Evolutionary conservation across 2,888 invertebrate genomes (phyloP), one percentile per base, ranked within the genome.

Genomic region (Pinctada fucata): DNA sequence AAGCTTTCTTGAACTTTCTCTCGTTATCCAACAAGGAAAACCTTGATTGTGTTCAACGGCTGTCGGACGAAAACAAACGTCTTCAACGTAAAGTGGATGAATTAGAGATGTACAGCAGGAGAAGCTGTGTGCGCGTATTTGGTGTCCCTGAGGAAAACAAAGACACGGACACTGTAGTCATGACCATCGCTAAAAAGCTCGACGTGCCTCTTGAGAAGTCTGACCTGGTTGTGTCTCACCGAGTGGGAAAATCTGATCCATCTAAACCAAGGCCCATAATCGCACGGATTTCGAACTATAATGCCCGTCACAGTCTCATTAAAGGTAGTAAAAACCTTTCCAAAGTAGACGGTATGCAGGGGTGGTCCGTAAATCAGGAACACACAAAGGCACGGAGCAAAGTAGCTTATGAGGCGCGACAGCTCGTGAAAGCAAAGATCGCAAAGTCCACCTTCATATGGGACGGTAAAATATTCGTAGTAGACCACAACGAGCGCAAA

Each of bases 81-180:
- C n/a, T 65, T 4, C 65, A 65, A 16, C 65, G 65, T 2, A 72
- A 72, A 72, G 16, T 52, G 5, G 72, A 72, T 48, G 72, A 72
- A 4, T 47, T 72, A 6, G 72, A 72, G 48, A 52, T 58, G n/a
- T 63, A 72, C 48, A 72, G 72, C 52, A 58, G 72, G 48, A 31
- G 63, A 10, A 16, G 16, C 31, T 31, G 58, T 6, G 45, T 64
- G 4, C 2, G 72, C 3, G 6, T 72, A 1, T 58, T 16, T 4
- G 72, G 72, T 31, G 72, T 72, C 1, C 72, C 48, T 5, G 58
- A 64, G 2, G n/a, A 16, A 47, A 8, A 4, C 13, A 63, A 6
- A 48, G 6, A 72, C 48, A 72, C 72, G 13, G 65, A 63, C 13
- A 2, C n/a, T 13, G 8, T 58, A 48, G 49, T 64, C 5, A 47